A percentile compares a stretch with the other conserved stretches of the same genome.
Evolutionary conservation across 2,888 invertebrate genomes (phyloP).

Genomic region (Tinea semifulvella): DNA sequence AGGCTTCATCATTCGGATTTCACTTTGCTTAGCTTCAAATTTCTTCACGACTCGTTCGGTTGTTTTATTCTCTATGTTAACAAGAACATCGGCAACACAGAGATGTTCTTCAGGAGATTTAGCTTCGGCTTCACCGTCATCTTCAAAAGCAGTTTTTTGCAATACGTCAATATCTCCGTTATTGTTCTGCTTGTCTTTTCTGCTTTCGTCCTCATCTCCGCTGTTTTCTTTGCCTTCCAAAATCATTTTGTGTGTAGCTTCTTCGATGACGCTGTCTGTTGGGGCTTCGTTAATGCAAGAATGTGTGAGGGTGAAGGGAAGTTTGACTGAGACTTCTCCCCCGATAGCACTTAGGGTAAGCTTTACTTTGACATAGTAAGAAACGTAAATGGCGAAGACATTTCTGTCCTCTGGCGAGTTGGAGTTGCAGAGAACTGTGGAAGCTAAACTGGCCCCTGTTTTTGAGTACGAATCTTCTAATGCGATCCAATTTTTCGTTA

Average conservation of each 20-base stretch:
- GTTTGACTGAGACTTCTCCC: slow-evolving; percentile 79
- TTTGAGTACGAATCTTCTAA: slow-evolving; percentile 86
- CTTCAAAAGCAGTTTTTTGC: slow-evolving; percentile 31
- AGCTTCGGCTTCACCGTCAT: slow-evolving; percentile 31
- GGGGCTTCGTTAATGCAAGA: slow-evolving; percentile 72
- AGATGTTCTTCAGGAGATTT: slow-evolving; percentile 43
- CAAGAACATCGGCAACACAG: slow-evolving; percentile 51
- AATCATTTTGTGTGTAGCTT: slow-evolving; percentile 55
- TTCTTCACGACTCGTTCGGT: slow-evolving; percentile 41
- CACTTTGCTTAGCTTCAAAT: slow-evolving; percentile 37
- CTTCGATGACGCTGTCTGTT: slow-evolving; percentile 60
- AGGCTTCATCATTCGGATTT: slow-evolving; percentile 41
- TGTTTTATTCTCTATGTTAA: slow-evolving; percentile 55
- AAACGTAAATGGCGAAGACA: slow-evolving; percentile 90
- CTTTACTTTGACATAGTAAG: slow-evolving; percentile 91
- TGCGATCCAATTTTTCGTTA: slow-evolving; percentile 91
- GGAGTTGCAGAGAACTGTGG: slow-evolving; percentile 62
- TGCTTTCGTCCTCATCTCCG: slow-evolving; percentile 46
- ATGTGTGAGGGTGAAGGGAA: slow-evolving; percentile 84
- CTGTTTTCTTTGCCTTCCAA: slow-evolving; percentile 56
- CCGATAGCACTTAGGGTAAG: slow-evolving; percentile 83
- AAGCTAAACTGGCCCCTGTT: slow-evolving; percentile 69
- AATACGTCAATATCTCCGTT: slow-evolving; percentile 31
- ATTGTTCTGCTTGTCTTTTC: slow-evolving; percentile 41
- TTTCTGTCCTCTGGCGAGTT: slow-evolving; percentile 78